Percentiles rank a stretch among this genome's conserved stretches.
Evolutionary conservation across 23 tunicate species (phyloP).

Genomic region (Halocynthia aurantium): DNA sequence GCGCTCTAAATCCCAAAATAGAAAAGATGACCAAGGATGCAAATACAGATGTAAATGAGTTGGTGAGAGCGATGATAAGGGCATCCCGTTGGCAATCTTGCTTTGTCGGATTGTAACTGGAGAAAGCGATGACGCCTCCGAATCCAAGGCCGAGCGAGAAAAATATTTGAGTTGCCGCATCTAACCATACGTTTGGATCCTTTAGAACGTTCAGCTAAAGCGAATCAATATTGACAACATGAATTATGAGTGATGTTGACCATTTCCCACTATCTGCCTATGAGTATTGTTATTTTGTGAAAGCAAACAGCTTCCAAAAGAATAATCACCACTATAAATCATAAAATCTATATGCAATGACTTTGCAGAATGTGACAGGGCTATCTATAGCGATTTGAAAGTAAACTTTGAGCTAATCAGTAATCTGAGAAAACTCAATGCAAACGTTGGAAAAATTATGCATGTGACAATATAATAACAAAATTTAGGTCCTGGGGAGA

Average conservation of each 20-base stretch:
- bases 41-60: constrained; percentile 86
- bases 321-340: no score
- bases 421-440: no score
- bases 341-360: no score
- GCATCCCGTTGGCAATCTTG: constrained; percentile 96
- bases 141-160: constrained; percentile 92
- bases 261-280: background rate
- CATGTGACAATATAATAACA: no score
- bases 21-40: constrained; percentile 91
- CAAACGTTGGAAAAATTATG: no score
- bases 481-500: no score
- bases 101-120: constrained; percentile 96
- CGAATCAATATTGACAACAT: background rate
- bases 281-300: no score
- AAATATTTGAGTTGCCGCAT: constrained; percentile 98
- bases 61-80: constrained; percentile 86
- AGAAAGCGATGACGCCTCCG: constrained; percentile 98
- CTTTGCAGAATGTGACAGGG: no score
- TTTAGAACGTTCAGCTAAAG: constrained; percentile 41
- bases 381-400: no score
- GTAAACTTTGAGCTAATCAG: no score
- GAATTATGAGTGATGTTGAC: background rate
- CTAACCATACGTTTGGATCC: constrained; percentile 91
- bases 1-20: constrained; percentile 78
- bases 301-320: no score